phyloP scores from a whole-genome alignment of 2,113 vertebrate species.

The Centrocercus urophasianus region DNA sequence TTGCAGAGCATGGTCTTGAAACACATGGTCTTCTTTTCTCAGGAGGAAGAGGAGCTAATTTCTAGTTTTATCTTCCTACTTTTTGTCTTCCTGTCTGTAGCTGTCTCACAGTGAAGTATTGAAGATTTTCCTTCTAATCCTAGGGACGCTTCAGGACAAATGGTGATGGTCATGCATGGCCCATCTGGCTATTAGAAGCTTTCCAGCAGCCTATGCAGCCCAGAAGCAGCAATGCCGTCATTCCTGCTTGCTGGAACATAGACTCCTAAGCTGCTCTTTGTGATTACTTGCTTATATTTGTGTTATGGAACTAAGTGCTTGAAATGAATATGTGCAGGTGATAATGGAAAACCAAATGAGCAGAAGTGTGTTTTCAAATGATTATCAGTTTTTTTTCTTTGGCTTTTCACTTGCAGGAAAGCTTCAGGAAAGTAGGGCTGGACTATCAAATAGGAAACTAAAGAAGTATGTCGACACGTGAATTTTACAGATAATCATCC shows the following conservation, averaged over 20 bases:
- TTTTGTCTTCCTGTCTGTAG: not conserved
- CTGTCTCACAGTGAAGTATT: not conserved
- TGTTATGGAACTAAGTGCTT: not conserved
- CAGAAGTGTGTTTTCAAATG: not conserved
- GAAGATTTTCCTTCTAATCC: not conserved
- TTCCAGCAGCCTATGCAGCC: not conserved
- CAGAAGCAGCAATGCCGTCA: not conserved
- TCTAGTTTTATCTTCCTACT: not conserved
- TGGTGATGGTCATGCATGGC: rapidly evolving
- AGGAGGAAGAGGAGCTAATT: not conserved
- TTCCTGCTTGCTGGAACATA: not conserved
- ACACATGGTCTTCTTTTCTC: not conserved
- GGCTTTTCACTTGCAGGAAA: not conserved
- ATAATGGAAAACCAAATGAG: not conserved
- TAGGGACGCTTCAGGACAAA: not conserved
- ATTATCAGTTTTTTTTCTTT: not conserved
- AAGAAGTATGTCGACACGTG: not conserved
- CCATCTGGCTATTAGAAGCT: not conserved
- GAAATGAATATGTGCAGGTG: not conserved
- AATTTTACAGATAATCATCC: not conserved
- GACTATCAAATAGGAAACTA: not conserved
- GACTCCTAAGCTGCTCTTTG: not conserved
- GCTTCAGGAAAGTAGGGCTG: not conserved
- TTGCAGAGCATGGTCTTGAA: not conserved
- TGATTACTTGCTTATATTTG: not conserved